Conservation (phyloP, 1,140 invertebrate species). For the fruit fly (Drosophila melanogaster) region Release_6_plus_ISO1_MT NT_033777.3:9383501-9384000, state of each 20-base stretch:
- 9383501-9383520: constrained; percentile 45
- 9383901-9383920: constrained; percentile 64
- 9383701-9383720: constrained; percentile 37
- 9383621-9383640: constrained; percentile 26
- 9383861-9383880: constrained; percentile 29
- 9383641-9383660: constrained; percentile 9
- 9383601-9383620: constrained; percentile 28
- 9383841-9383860: constrained; percentile 57
- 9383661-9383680: constrained; percentile 35
- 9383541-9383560: constrained; percentile 48
- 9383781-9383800: constrained; percentile 43
- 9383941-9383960: constrained; percentile 42
- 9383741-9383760: constrained; percentile 11
- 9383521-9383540: constrained; percentile 69
- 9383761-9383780: constrained; percentile 36
- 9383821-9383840: constrained; percentile 37
- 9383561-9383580: constrained; percentile 32
- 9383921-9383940: constrained; percentile 72
- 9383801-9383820: constrained; percentile 35
- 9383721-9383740: constrained; percentile 4
- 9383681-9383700: constrained; percentile 50
- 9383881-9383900: constrained; percentile 33
- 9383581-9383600: constrained; percentile 60
- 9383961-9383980: constrained; percentile 14
- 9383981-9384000: constrained; percentile 34